Conservation (phyloP, 2,113 vertebrate species). For the Microtus oregoni region DNA sequence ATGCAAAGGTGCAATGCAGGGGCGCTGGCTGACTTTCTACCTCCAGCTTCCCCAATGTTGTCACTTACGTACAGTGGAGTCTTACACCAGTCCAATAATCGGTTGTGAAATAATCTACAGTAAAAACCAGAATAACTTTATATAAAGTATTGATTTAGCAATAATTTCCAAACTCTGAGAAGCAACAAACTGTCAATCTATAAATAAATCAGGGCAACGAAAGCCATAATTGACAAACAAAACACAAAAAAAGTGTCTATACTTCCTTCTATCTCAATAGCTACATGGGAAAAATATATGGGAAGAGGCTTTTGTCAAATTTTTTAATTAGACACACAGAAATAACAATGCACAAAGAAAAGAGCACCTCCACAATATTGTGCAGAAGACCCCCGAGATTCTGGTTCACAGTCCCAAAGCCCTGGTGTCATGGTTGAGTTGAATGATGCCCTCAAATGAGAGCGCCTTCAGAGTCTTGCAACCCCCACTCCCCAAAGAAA, state of each 20-base stretch:
- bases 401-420: constrained; percentile 40
- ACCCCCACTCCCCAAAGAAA: not conserved
- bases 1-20: constrained; percentile 77
- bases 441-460: constrained; percentile 20
- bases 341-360: constrained; percentile 67
- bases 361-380: constrained; percentile 62
- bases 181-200: constrained; percentile 74
- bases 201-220: constrained; percentile 70
- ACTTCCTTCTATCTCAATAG: constrained; percentile 64
- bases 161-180: constrained; percentile 80
- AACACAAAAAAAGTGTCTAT: constrained; percentile 62
- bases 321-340: constrained; percentile 70
- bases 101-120: constrained; percentile 71
- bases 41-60: constrained; percentile 79
- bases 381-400: constrained; percentile 49
- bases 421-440: not conserved
- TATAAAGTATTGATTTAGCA: constrained; percentile 74
- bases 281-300: constrained; percentile 71
- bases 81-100: constrained; percentile 72
- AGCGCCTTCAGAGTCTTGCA: constrained; percentile 48
- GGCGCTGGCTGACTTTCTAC: constrained; percentile 77
- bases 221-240: constrained; percentile 74
- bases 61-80: constrained; percentile 73
- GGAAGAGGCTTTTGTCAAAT: constrained; percentile 39
- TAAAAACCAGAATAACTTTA: constrained; percentile 77